Base-by-base conservation (phyloP, 2,888 invertebrate genomes). In the Mimas tiliae region DNA sequence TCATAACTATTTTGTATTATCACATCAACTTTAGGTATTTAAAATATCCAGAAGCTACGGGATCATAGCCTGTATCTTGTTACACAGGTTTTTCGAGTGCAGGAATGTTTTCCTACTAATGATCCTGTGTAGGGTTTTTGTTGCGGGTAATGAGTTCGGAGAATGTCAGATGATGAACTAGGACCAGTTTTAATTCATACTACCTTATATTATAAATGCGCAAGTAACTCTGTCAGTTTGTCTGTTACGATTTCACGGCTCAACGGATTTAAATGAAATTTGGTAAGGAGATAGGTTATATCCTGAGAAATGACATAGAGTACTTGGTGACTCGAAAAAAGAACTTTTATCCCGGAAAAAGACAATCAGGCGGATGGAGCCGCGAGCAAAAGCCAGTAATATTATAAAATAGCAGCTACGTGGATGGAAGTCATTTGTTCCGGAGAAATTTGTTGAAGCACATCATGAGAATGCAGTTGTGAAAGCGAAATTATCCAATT, bases 41-140 rank as follows among this genome's bases (percentile, higher is more conserved):
- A n/a, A n/a, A 19, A 42, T 16, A 19, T 58, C 38, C 58, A 42
- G 58, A 58, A 58, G 58, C 58, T 3, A 33, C 52, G 27, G 52
- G 52, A 33, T 27, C 19, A 38, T 11, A 11, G 58, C 12, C 19
- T 58, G 19, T 11, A 58, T 11, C 58, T 38, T 19, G 58, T 58
- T 38, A 38, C n/a, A 58, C 58, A 58, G 58, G 58, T 58, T 58
- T 58, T 12, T 58, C 58, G 19, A 58, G 58, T 58, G 19, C n/a
- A 38, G 58, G 16, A 27, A 58, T 58, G 21, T 58, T 42, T 42
- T 58, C 58, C 58, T 62, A 42, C 51, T 73, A 62, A 66, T 66
- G 64, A 62, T 66, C 55, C 19, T 62, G 12, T n/a, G 58, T 9
- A 53, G 62, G 52, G 65, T 45, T 64, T 62, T 42, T 53, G 38